Conservation (phyloP, 2,888 invertebrate species). For the Hetaerina titia region DNA sequence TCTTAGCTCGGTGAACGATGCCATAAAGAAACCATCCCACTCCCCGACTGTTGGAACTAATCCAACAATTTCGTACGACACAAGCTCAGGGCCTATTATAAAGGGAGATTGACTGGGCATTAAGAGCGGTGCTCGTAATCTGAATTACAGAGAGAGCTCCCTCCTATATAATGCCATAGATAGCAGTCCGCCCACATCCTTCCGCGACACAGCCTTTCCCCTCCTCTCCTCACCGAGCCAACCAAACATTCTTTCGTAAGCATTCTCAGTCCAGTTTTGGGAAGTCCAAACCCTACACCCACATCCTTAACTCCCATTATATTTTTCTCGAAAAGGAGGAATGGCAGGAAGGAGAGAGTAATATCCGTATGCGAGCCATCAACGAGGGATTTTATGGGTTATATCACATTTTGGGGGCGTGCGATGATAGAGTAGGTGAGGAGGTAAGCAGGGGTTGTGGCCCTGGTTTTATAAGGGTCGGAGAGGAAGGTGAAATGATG, state of each 20-base stretch:
- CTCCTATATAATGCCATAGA: neutral
- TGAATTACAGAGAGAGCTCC: slow-evolving; percentile 1
- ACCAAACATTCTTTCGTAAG: neutral
- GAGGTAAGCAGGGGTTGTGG: neutral
- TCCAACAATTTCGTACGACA: neutral
- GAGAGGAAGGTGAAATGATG: neutral
- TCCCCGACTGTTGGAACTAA: neutral
- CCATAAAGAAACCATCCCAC: neutral
- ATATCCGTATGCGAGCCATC: neutral
- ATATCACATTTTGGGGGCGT: neutral
- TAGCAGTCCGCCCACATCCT: neutral
- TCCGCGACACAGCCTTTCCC: neutral
- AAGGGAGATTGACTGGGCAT: neutral
- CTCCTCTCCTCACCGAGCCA: neutral
- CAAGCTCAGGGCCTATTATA: neutral
- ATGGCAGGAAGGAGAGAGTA: neutral
- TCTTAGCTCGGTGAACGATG: neutral
- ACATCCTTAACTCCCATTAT: neutral
- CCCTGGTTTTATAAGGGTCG: neutral
- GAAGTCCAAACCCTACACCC: neutral
- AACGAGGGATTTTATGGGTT: slow-evolving; percentile 25
- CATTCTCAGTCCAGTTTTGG: neutral
- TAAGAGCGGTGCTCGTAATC: slow-evolving; percentile 4
- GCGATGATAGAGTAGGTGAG: neutral
- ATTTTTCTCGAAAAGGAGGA: neutral